phyloP scores from a whole-genome alignment of 1,140 invertebrate genomes.

The Trichonephila inaurata region DNA sequence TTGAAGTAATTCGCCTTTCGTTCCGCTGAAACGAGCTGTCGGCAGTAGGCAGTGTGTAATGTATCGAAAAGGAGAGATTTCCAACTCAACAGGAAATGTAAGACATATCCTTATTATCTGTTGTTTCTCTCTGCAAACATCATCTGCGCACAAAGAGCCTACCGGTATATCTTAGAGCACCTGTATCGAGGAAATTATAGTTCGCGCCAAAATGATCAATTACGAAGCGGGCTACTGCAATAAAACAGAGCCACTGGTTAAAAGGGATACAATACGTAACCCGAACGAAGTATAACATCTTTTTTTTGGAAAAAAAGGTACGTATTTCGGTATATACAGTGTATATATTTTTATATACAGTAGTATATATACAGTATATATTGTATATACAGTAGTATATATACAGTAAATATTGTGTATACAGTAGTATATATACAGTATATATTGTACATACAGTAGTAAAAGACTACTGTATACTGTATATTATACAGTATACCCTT shows the following conservation, averaged over 20 bases:
- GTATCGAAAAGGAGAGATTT: background rate
- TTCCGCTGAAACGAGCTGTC: background rate
- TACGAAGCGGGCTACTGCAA: background rate
- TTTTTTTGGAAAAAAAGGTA: too few species aligned
- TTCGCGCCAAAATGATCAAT: background rate
- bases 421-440: too few species aligned
- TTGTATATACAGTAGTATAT: too few species aligned
- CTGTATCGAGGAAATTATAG: background rate
- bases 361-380: too few species aligned
- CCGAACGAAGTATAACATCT: too few species aligned
- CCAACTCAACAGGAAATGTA: constrained; percentile 15
- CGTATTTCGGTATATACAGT: too few species aligned
- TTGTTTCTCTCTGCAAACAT: constrained; percentile 28
- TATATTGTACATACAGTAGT: too few species aligned
- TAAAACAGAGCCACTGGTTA: background rate
- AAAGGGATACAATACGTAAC: too few species aligned
- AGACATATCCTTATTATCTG: background rate
- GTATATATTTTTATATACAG: too few species aligned
- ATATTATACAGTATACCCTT: too few species aligned
- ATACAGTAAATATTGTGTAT: too few species aligned
- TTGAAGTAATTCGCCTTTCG: background rate
- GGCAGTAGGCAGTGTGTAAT: background rate
- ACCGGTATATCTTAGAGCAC: background rate
- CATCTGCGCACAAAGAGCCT: background rate
- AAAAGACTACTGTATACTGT: too few species aligned